Base-by-base conservation (phyloP, 2,113 vertebrate species). In the Catharus minimus region DNA sequence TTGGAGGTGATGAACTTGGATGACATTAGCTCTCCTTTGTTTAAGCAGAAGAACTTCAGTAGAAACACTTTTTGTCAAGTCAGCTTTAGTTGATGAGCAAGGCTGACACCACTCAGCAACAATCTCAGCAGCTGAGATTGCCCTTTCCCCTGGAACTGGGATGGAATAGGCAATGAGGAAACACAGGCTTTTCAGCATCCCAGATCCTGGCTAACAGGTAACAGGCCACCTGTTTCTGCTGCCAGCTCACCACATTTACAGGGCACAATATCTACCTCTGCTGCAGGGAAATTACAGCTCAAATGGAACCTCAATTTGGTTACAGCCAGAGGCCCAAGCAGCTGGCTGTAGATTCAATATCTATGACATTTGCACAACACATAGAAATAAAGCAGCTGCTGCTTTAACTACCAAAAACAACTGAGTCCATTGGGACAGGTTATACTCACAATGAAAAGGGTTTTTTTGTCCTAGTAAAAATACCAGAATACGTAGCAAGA, bases 31-130 rank as follows among this genome's bases (percentile, higher is more conserved):
- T 78, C 28, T 26, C 13, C 56, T 74, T 53, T 8, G 2, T 18
- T 39, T 14, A 82, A 78, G 47, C 24, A 58, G 66, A 53, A 75
- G 19, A 32, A 30, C 21, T 66, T 53, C 2, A 39, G 43, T 3
- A 41, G 24, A 56, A 65, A 65, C 8, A 30, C 6, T 7, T 33
- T 28, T 36, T 76, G 19, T 41, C 68, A 13, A 56, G 46, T 33
- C 52, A 47, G 0, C 23, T 41, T 55, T 7, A 57, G 47, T 1
- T 47, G 52, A 52, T 0, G 0, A 23, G 11, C 13, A 53, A 53
- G 32, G 36, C 39, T 53, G 66, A 33, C 33, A 15, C 10, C 33
- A 24, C 30, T 16, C 30, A 66, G 33, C 32, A 73, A 13, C 6
- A 16, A 18, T 10, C 32, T 39, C 61, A 71, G 46, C 41, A 41